A percentile compares a stretch with the other conserved stretches of the same genome.
These are phyloP conservation scores for Heliconius hortense DNA, from an alignment of 2,888 invertebrate species.

Conservation along the genomic window DNA sequence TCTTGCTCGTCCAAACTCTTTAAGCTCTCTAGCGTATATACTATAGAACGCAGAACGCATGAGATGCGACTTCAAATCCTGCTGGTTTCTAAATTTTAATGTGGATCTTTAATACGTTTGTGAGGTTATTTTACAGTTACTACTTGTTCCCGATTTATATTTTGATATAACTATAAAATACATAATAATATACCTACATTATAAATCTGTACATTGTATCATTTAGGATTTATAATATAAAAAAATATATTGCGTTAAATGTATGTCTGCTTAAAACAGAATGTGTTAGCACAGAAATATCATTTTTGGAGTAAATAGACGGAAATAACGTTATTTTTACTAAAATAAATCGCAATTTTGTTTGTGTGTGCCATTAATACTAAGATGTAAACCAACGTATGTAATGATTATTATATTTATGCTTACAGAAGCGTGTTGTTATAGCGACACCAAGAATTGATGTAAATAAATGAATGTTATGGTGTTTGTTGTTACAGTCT, in stretches of 20 bases:
- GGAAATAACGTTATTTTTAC: slow-evolving; percentile 5
- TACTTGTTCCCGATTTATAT: not conserved
- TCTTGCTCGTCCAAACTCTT: not conserved
- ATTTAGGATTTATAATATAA: no score
- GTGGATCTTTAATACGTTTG: not conserved
- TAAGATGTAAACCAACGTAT: slow-evolving; percentile 20
- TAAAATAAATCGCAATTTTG: slow-evolving; percentile 28
- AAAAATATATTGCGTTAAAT: not conserved
- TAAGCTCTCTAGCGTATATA: not conserved
- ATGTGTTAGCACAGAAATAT: slow-evolving; percentile 5
- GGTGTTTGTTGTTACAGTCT: slow-evolving; percentile 49
- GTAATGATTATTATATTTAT: not conserved
- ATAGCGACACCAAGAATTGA: slow-evolving; percentile 18
- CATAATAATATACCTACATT: not conserved
- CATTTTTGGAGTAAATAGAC: not conserved
- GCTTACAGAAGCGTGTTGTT: slow-evolving; percentile 21
- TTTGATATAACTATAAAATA: not conserved
- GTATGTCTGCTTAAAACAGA: not conserved
- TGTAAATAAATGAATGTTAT: slow-evolving; percentile 43
- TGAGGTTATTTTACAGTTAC: not conserved
- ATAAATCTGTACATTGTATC: not conserved
- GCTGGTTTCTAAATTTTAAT: not conserved
- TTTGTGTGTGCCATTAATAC: slow-evolving; percentile 37
- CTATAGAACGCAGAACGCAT: not conserved
- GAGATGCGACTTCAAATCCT: not conserved